Base-by-base conservation (phyloP, 2,113 vertebrate species). In the Sapajus apella region DNA sequence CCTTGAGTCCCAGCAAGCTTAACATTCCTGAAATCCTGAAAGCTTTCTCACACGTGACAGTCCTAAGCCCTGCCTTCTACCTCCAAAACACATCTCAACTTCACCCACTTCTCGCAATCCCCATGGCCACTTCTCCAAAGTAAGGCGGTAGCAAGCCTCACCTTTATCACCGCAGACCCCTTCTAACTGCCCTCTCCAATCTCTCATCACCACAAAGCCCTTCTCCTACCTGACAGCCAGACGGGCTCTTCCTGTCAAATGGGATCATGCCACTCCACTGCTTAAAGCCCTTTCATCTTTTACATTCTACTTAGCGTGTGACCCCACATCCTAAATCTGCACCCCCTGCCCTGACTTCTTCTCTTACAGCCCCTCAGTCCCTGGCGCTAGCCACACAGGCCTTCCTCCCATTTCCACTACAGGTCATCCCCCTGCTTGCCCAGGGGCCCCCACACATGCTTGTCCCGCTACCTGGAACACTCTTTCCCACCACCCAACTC, bases 241-340 rank as follows among this genome's bases (percentile, higher is more conserved):
- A 20, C 0, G 37, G 23, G 12, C 66, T 87, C 68, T 20, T 13
- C 66, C 21, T 75, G 55, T 40, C 64, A 25, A 56, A 80, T 16
- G 27, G 56, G 27, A 7, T 50, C 25, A 18, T 13, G 52, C 25
- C 45, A 35, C 9, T 6, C 10, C 11, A 2, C 47, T 30, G 61
- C 27, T 56, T 37, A 16, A 17, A 58, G 30, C 14, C 35, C 37
- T 21, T 50, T 32, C 25, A 8, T 25, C 23, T 32, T 5, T 40
- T 13, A 8, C 0, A 1, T 11, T 18, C 58, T n/a, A 1, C 11
- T 5, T 8, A 45, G 40, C 61, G 11, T n/a, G 27, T 12, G 8
- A 79, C 21, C 35, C 8, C 30, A 20, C 3, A 56, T 14, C 72
- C 56, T 30, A 37, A 40, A 35, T 35, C 50, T 21, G 52, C 21